phyloP scores from a whole-genome alignment of 1,140 invertebrate species.

The Caenorhabditis latens region DNA sequence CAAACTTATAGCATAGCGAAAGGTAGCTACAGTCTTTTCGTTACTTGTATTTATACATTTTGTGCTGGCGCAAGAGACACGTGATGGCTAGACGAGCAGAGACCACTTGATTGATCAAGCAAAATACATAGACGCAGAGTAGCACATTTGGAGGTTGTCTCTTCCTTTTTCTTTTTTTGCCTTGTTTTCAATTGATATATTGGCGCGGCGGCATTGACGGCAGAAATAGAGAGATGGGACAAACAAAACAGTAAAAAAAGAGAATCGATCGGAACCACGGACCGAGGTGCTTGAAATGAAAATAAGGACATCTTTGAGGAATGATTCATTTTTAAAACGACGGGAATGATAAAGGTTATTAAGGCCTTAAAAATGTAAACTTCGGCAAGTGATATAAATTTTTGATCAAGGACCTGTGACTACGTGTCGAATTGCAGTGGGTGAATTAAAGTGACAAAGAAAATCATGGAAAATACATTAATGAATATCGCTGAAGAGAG shows the following conservation, averaged over 20 bases:
- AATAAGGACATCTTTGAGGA: neutral
- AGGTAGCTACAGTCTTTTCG: neutral
- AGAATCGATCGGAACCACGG: neutral
- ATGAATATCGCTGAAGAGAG: neutral
- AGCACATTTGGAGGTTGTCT: conserved; percentile 17
- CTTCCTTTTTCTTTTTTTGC: neutral
- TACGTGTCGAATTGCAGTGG: conserved; percentile 12
- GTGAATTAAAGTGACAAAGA: neutral
- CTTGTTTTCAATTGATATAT: conserved; percentile 34
- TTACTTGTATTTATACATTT: conserved; percentile 48
- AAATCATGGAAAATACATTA: neutral
- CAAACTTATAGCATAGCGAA: too few relatives aligned
- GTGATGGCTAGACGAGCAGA: conserved; percentile 16
- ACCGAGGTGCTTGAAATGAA: neutral
- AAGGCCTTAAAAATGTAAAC: conserved; percentile 9
- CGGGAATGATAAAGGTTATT: conserved; percentile 24
- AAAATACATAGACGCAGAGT: conserved; percentile 22
- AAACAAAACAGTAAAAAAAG: conserved; percentile 9
- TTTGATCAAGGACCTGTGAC: conserved; percentile 26
- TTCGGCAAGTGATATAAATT: conserved; percentile 40
- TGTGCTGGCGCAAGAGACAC: neutral
- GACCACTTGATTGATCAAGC: neutral
- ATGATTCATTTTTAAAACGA: neutral
- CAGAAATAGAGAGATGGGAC: conserved; percentile 8
- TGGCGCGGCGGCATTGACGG: conserved; percentile 7